A percentile compares a stretch with the other conserved stretches of the same genome.
These are phyloP conservation scores for Philereme transversata DNA, from an alignment of 2,888 invertebrate species.

Conservation along the genomic window DNA sequence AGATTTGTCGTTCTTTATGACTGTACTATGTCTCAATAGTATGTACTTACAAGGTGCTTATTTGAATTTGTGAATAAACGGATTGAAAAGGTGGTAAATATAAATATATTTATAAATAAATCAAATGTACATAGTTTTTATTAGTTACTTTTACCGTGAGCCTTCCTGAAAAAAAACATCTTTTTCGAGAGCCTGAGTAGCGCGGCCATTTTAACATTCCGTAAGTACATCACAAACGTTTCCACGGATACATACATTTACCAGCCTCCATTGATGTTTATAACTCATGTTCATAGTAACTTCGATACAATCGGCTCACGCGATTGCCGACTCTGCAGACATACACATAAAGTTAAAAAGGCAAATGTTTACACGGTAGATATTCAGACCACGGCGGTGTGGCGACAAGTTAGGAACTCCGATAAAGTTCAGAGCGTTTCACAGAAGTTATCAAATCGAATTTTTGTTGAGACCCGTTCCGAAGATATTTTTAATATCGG, in stretches of 20 bases:
- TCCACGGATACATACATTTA: slow-evolving; percentile 25
- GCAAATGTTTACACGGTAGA: slow-evolving; percentile 25
- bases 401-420: slow-evolving; percentile 50
- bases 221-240: slow-evolving; percentile 30
- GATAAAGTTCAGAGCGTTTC: slow-evolving; percentile 54
- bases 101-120: background rate
- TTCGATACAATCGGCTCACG: slow-evolving; percentile 28
- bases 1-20: slow-evolving; percentile 35
- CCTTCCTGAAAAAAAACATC: too few species aligned
- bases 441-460: slow-evolving; percentile 58
- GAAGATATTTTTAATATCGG: slow-evolving; percentile 55
- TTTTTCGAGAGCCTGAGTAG: background rate
- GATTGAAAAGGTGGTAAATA: background rate
- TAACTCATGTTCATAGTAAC: slow-evolving; percentile 37
- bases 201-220: slow-evolving; percentile 12
- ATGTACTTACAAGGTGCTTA: slow-evolving; percentile 17
- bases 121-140: too few species aligned
- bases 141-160: too few species aligned
- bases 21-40: slow-evolving; percentile 22
- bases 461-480: slow-evolving; percentile 53
- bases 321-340: slow-evolving; percentile 29
- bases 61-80: slow-evolving; percentile 6
- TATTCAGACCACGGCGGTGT: slow-evolving; percentile 50
- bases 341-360: slow-evolving; percentile 32
- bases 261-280: slow-evolving; percentile 34